A percentile compares a stretch with the other conserved stretches of the same genome.
Evolutionary conservation across 2,113 vertebrate species (phyloP).

Genomic region (Chloroceryle aenea): DNA sequence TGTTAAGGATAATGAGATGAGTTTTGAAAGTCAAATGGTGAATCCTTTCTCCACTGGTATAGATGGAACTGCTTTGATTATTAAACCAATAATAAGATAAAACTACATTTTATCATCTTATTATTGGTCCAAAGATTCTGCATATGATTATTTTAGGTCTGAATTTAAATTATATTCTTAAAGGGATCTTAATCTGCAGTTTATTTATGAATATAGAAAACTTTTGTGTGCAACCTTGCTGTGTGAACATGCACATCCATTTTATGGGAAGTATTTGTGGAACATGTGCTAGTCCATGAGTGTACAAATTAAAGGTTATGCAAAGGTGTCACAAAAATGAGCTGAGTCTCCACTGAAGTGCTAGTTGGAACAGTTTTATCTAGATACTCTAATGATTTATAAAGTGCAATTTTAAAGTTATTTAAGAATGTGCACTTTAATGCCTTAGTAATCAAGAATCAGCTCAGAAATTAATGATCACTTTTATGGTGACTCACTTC

Average conservation of each 20-base stretch:
- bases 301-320: background rate
- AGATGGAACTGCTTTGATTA: background rate
- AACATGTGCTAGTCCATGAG: background rate
- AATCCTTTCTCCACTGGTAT: background rate
- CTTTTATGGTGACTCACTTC: background rate
- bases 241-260: background rate
- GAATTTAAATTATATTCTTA: background rate
- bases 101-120: background rate
- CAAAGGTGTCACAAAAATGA: background rate
- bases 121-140: background rate
- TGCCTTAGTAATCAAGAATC: background rate
- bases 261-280: background rate
- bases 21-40: background rate
- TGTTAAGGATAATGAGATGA: background rate
- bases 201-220: background rate
- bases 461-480: background rate
- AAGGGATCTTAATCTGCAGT: background rate
- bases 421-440: background rate
- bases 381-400: background rate
- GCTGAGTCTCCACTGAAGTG: background rate
- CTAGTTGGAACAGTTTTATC: background rate
- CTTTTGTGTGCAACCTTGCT: background rate
- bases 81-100: background rate
- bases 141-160: background rate
- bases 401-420: background rate